Evolutionary conservation across 2,888 invertebrate species (phyloP), one percentile per base, ranked within the genome.

Genomic region (Vandiemenella viatica): DNA sequence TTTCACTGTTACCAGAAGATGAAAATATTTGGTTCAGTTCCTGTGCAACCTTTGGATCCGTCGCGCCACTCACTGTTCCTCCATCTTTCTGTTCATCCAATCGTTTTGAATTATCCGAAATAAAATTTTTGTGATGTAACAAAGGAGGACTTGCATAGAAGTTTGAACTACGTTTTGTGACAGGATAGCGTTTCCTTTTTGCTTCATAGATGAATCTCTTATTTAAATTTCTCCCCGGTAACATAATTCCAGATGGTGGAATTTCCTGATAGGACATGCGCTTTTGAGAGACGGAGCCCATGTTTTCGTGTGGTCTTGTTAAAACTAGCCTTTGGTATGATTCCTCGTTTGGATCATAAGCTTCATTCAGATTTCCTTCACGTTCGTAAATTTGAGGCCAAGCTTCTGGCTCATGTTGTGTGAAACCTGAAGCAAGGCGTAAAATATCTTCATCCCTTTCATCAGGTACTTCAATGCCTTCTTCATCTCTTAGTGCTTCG

Each of bases 111-210:
- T 32, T n/a, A 13, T 47, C 47, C 10, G 41, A 48, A 7, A 19
- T 43, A 17, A 44, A 22, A 32, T 22, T 40, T 3, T 43, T 45
- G 20, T 43, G 55, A 43, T 53, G 52, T n/a, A 50, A 38, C 19
- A 55, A 55, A 10, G 57, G 56, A 20, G 60, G 69, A 15, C 48
- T 50, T 5, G 53, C 41, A 37, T 56, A 55, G 23, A 52, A 56
- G 22, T 53, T 54, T 53, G 74, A 75, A 45, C 80, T 80, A 2
- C 82, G 70, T 62, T 83, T 82, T 3, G 76, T 66, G 1, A 82
- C 77, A 1, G 80, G 79, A 58, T 79, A 81, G 4, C 78, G 71
- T 65, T 80, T 81, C 5, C 48, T 45, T 26, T 46, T 45, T 19
- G 17, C 37, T 37, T 20, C 26, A 4, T 45, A 50, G 3, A 45